A percentile compares a stretch with the other conserved stretches of the same genome.
phyloP scores from a whole-genome alignment of 2,113 vertebrate genomes.

The Chloropsis cyanopogon region DNA sequence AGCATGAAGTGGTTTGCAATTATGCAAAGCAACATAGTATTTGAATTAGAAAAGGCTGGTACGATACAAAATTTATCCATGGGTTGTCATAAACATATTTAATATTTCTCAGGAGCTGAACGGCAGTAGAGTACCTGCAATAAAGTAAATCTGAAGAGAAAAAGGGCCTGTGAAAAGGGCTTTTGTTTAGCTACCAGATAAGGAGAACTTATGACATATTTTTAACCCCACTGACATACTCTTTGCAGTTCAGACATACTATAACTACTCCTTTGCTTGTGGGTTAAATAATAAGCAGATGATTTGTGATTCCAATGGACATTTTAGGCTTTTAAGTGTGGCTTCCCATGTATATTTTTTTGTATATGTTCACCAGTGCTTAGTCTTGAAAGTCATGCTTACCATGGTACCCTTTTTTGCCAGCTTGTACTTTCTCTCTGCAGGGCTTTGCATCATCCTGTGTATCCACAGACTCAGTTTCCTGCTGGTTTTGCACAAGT shows the following conservation, averaged over 20 bases:
- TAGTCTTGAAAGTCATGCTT: not conserved
- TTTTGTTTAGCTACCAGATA: not conserved
- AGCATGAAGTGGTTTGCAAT: not conserved
- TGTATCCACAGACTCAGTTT: not conserved
- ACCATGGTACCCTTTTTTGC: not conserved
- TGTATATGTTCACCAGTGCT: not conserved
- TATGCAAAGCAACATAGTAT: not conserved
- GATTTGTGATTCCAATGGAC: not conserved
- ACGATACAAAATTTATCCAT: not conserved
- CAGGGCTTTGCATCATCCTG: fast-evolving
- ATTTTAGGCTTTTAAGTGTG: not conserved
- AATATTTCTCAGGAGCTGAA: not conserved
- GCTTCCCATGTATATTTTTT: not conserved
- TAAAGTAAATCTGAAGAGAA: not conserved
- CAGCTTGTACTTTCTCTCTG: fast-evolving
- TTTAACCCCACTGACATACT: not conserved
- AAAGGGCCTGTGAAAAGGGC: not conserved
- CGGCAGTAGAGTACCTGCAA: not conserved
- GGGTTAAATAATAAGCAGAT: not conserved
- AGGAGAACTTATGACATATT: not conserved
- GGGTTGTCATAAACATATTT: not conserved
- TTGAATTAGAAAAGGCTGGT: not conserved
- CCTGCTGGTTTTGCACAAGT: not conserved
- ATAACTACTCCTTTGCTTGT: not conserved
- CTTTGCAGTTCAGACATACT: not conserved